A percentile compares a stretch with the other conserved stretches of the same genome.
Evolutionary conservation across 1,140 invertebrate species (phyloP).

Genomic region (Tetragonula clypearis): DNA sequence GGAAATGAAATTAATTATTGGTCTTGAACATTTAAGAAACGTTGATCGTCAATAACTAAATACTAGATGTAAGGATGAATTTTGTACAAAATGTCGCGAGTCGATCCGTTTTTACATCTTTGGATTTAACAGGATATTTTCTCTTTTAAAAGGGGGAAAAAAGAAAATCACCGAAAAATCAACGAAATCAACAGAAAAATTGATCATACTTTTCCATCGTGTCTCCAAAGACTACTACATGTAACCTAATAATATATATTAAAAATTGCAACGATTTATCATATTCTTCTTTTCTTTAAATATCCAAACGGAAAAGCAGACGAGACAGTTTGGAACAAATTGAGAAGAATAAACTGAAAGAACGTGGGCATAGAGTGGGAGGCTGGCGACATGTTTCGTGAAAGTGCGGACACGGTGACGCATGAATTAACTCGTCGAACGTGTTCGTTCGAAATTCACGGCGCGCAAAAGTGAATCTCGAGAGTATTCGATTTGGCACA

Average conservation of each 20-base stretch:
- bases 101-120: too few relatives aligned
- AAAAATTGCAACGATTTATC: background rate
- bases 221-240: too few relatives aligned
- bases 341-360: background rate
- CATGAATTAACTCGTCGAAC: conserved; percentile 45
- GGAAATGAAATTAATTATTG: too few relatives aligned
- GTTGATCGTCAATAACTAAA: too few relatives aligned
- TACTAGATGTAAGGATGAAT: too few relatives aligned
- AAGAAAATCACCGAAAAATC: too few relatives aligned
- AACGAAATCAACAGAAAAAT: too few relatives aligned
- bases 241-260: background rate
- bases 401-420: conserved; percentile 40
- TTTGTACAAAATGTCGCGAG: too few relatives aligned
- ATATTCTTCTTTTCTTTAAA: background rate
- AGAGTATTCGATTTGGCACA: conserved; percentile 30
- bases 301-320: background rate
- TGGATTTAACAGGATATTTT: too few relatives aligned
- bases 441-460: conserved; percentile 42
- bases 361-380: background rate
- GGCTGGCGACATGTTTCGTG: conserved; percentile 20
- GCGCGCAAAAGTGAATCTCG: conserved; percentile 30
- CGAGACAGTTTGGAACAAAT: background rate
- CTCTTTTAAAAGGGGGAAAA: too few relatives aligned
- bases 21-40: too few relatives aligned
- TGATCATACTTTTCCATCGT: too few relatives aligned